These are phyloP conservation scores for Clamator glandarius DNA, from an alignment of 2,797 vertebrate genomes.

Conservation along the genomic window DNA sequence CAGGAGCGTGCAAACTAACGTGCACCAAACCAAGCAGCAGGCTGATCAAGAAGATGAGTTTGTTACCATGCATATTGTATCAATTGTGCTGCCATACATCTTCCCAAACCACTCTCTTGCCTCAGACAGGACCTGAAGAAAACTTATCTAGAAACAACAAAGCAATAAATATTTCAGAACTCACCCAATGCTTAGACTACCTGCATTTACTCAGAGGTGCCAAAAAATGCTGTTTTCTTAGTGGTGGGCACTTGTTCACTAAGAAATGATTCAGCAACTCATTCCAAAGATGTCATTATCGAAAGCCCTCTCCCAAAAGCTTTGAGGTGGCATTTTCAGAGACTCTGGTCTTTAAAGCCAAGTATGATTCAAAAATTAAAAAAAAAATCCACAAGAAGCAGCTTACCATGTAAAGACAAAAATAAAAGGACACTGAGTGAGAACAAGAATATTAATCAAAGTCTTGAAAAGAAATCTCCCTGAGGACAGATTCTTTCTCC, in stretches of 20 bases:
- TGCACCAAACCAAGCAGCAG: neutral
- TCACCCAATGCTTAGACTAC: neutral
- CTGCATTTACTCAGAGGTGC: neutral
- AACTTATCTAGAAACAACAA: neutral
- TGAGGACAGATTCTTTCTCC: neutral
- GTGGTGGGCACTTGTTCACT: neutral
- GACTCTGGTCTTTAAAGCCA: neutral
- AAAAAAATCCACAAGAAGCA: neutral
- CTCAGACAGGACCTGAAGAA: neutral
- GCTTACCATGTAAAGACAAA: neutral
- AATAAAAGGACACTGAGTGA: too few relatives aligned
- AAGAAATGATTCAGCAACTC: neutral
- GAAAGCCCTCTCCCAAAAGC: neutral
- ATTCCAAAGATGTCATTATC: neutral
- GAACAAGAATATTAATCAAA: neutral
- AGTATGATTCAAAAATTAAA: neutral
- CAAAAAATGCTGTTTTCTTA: neutral
- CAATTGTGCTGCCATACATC: neutral
- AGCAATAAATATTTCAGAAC: neutral
- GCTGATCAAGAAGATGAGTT: neutral
- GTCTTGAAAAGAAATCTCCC: neutral
- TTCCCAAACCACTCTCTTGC: neutral
- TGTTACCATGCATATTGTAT: neutral
- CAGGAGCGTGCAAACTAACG: neutral
- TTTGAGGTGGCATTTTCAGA: neutral